Evolutionary conservation across 2,888 invertebrate genomes (phyloP).

Genomic region (Lepidocyrtinus sp.): DNA sequence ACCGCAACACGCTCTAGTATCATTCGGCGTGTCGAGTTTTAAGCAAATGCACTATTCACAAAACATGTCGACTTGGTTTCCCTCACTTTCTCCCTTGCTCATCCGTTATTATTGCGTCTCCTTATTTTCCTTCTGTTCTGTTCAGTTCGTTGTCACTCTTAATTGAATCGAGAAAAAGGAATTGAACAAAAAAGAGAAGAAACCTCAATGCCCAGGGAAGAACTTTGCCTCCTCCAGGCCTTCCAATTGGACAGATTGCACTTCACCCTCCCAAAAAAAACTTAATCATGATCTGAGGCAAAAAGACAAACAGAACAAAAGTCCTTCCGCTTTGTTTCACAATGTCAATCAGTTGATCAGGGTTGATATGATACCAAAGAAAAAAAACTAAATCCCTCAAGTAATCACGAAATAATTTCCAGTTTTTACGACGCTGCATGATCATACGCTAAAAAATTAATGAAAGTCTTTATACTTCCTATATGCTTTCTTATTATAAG

Average conservation of each 20-base stretch:
- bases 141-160: slow-evolving; percentile 1
- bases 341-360: neutral
- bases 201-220: neutral
- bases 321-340: neutral
- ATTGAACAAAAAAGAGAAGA: neutral
- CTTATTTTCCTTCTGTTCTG: slow-evolving; percentile 19
- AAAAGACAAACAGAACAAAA: neutral
- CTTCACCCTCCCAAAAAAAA: neutral
- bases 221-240: neutral
- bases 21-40: neutral
- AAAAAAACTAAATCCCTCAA: neutral
- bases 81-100: neutral
- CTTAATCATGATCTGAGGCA: neutral
- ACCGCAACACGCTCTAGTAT: neutral
- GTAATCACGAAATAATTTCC: neutral
- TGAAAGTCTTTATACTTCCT: neutral
- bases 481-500: neutral
- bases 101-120: neutral
- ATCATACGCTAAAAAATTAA: neutral
- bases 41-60: slow-evolving; percentile 38
- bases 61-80: slow-evolving; percentile 8
- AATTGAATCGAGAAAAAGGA: slow-evolving; percentile 50
- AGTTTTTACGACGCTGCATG: neutral
- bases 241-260: neutral
- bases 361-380: neutral